phyloP scores from a whole-genome alignment of 2,888 invertebrate species.

The Brachyptera putata region DNA sequence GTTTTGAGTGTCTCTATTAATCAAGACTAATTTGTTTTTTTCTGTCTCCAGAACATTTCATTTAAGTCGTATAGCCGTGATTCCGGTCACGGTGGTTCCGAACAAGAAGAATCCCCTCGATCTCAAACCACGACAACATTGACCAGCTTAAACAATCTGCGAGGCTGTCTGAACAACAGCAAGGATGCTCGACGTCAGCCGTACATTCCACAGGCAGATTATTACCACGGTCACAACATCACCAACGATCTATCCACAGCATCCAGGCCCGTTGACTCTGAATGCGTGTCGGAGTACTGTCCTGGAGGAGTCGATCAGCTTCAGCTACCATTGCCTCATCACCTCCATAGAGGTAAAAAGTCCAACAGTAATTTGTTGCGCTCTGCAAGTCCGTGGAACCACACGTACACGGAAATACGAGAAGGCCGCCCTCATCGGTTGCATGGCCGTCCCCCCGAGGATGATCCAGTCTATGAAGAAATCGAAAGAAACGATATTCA shows the following conservation, averaged over 20 bases:
- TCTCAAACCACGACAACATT: constrained; percentile 42
- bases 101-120: constrained; percentile 64
- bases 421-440: constrained; percentile 44
- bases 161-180: constrained; percentile 50
- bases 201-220: constrained; percentile 44
- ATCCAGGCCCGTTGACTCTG: background rate
- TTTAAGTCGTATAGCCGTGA: constrained; percentile 70
- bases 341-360: constrained; percentile 24
- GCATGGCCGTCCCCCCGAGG: constrained; percentile 42
- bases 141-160: constrained; percentile 39
- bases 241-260: constrained; percentile 28
- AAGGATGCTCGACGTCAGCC: constrained; percentile 52
- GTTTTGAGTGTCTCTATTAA: too few species aligned
- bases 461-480: constrained; percentile 79
- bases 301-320: constrained; percentile 49
- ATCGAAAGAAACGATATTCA: constrained; percentile 68
- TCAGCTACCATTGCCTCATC: constrained; percentile 44
- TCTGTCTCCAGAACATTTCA: constrained; percentile 79
- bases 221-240: constrained; percentile 37
- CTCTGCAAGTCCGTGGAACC: constrained; percentile 60
- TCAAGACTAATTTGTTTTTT: too few species aligned
- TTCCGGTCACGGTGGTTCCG: constrained; percentile 59
- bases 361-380: constrained; percentile 34
- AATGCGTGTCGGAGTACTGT: constrained; percentile 14
- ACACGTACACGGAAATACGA: constrained; percentile 73